Base-by-base conservation (phyloP, 2,113 vertebrate species). In the Leucosticte australis region DNA sequence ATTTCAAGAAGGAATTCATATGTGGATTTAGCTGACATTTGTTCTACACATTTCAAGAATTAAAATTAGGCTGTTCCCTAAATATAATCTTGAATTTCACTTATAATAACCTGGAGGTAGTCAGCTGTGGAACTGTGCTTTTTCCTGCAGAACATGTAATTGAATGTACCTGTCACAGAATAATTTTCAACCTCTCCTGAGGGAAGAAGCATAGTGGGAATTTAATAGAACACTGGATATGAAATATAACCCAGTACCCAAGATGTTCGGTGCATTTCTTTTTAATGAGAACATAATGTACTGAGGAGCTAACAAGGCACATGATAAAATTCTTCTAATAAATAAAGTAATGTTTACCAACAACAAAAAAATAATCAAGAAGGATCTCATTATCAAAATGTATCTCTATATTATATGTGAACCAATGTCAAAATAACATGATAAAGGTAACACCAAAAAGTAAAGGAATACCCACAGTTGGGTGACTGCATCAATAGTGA, bases 121-220 rank as follows among this genome's bases (percentile, higher is more conserved):
- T 95, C 60, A 92, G 28, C 71, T 57, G 59, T 92, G 71, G 85
- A 96, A 86, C 53, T 94, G 83, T 83, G 78, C 37, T 90, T 95
- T 96, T 95, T 85, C 53, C 84, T 93, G 62, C 53, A 87, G 91
- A 94, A 91, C 68, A 39, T 78, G 64, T 93, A 96, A 91, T 96
- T 94, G 91, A 96, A 94, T 91, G 87, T 95, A 92, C 89, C 84
- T 92, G 88, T 92, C 92, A 82, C 5, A 88, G 90, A 91, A 92
- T 69, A 88, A 91, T 96, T 96, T 95, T 90, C 71, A 93, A 4
- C 55, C 33, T 76, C 87, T 95, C 76, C 52, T 87, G 69, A 86
- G 91, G 57, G 86, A 97, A 89, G 59, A 33, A 86, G 60, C 15
- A 7, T 78, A 78, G 80, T 56, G 75, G 73, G 88, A 92, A 89